These are phyloP conservation scores for Nomada ferruginata DNA, from an alignment of 2,888 invertebrate species.

Conservation along the genomic window DNA sequence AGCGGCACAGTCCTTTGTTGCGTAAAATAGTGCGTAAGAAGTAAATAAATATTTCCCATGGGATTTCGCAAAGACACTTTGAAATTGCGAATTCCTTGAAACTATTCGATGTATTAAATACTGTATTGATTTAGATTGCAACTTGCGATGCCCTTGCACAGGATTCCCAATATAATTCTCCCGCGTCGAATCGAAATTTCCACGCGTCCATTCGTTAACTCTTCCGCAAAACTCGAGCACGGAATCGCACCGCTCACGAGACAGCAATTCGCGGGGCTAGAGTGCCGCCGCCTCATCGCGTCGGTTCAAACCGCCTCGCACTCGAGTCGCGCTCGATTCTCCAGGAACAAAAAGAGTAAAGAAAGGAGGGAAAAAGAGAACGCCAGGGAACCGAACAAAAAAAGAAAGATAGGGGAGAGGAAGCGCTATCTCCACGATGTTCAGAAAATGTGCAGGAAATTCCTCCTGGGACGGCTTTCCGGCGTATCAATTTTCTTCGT, in stretches of 20 bases:
- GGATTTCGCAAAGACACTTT: too few relatives aligned
- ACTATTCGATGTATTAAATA: too few relatives aligned
- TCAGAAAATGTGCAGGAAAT: conserved; percentile 56
- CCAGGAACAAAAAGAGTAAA: neutral
- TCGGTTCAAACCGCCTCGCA: conserved; percentile 1
- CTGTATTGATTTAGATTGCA: too few relatives aligned
- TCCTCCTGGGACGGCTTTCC: conserved; percentile 60
- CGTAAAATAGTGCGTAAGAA: too few relatives aligned
- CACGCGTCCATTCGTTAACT: neutral
- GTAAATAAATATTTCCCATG: too few relatives aligned
- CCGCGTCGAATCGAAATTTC: neutral
- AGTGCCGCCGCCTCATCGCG: neutral
- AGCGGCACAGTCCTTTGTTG: too few relatives aligned
- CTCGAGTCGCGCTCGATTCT: neutral
- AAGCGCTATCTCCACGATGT: conserved; percentile 48
- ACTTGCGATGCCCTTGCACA: too few relatives aligned
- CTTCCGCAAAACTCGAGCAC: neutral
- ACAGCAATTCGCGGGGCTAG: neutral
- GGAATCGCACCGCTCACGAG: neutral
- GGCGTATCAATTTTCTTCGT: conserved; percentile 61
- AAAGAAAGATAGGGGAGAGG: neutral
- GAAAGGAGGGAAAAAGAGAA: too few relatives aligned
- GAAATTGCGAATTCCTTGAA: too few relatives aligned
- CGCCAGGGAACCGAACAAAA: too few relatives aligned
- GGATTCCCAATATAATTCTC: too few relatives aligned